Evolutionary conservation across 2,888 invertebrate species (phyloP), one percentile per base, ranked within the genome.

Genomic region (Hirtodrosophila histrioides): DNA sequence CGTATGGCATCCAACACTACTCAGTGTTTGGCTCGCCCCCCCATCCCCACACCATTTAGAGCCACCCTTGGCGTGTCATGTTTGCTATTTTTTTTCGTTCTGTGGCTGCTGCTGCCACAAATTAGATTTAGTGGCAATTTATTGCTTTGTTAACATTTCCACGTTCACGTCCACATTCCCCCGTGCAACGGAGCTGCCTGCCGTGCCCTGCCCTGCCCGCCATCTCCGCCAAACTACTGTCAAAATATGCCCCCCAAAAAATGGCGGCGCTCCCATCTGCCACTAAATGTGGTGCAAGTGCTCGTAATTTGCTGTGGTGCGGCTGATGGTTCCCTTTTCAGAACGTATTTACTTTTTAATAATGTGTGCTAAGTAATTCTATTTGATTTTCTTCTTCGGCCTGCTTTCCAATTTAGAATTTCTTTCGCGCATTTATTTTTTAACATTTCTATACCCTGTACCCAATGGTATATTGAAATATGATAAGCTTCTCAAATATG

Each of bases 81-180:
- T 50, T 56, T 58, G 51, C 58, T 62, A 31, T 50, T 65, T 44
- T 48, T 55, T 44, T 23, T 37, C 44, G 11, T 73, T 46, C 45
- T 58, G 75, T 43, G 12, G 69, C 70, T 75, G 68, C 65, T 67
- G 56, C 63, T 73, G 70, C 76, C 76, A 75, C 78, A 77, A 77
- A 77, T 77, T 78, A 77, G 77, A 77, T 77, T 78, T 77, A 74
- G 78, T 78, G 78, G 78, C 78, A 77, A 77, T 77, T 77, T 77
- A 77, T 77, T 75, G 77, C 75, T 78, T 78, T 77, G 78, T 77
- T 77, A 74, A 78, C 76, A 76, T 76, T 78, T 65, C 67, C 70
- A 67, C 64, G 69, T 62, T 40, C 61, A 49, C 58, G 51, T 61
- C 41, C 41, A 31, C 37, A 39, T 8, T 6, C 36, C 24, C 11